A percentile compares a stretch with the other conserved stretches of the same genome.
Evolutionary conservation across 2,888 invertebrate species (phyloP).

Genomic region (Andrena chrysosceles): DNA sequence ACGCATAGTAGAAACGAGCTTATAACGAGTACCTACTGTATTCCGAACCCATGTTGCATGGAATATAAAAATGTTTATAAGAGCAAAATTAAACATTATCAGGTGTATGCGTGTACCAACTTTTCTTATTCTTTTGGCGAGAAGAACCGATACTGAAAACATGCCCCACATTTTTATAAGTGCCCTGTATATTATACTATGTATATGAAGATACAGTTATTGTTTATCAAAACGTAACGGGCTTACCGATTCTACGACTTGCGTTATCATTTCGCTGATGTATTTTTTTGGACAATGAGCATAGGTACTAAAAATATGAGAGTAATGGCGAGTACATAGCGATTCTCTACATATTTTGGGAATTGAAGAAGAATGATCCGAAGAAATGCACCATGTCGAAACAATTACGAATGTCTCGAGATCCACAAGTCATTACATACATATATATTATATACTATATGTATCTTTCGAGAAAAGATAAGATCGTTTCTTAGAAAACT

Average conservation of each 20-base stretch:
- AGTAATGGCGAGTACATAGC: slow-evolving; percentile 32
- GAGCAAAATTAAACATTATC: no score
- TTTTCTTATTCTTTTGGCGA: no score
- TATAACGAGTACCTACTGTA: no score
- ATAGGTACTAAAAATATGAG: background rate
- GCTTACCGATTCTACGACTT: slow-evolving; percentile 73
- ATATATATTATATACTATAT: slow-evolving; percentile 30
- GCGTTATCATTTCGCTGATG: slow-evolving; percentile 49
- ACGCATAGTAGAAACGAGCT: no score
- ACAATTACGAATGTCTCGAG: slow-evolving; percentile 40
- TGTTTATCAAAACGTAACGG: slow-evolving; percentile 68
- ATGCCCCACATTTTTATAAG: no score
- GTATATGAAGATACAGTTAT: slow-evolving; percentile 67
- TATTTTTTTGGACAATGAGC: slow-evolving; percentile 31
- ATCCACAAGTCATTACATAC: slow-evolving; percentile 43
- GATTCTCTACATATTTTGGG: slow-evolving; percentile 31
- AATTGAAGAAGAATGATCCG: background rate
- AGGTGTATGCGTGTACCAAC: no score
- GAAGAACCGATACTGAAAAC: no score
- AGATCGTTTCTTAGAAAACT: slow-evolving; percentile 58
- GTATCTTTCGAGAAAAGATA: slow-evolving; percentile 37
- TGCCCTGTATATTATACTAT: no score
- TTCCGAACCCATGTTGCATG: no score
- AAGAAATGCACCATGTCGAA: slow-evolving; percentile 11
- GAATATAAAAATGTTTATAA: no score